A percentile compares a stretch with the other conserved stretches of the same genome.
phyloP scores from a whole-genome alignment of 2,113 vertebrate species.

The Psittacara wagleri region DNA sequence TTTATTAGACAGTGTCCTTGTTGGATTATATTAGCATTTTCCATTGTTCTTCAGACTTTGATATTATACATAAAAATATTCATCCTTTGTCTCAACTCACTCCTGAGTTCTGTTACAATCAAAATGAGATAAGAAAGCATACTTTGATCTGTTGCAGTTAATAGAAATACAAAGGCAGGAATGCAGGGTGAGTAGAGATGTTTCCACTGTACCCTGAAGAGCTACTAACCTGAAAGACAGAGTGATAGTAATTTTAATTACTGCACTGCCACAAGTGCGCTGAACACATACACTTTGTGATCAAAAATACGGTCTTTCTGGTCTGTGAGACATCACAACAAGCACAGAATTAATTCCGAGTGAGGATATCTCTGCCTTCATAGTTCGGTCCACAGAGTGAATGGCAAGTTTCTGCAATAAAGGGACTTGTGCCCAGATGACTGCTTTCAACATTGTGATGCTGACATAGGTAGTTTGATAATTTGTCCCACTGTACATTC shows the following conservation, averaged over 20 bases:
- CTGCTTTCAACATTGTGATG: not conserved
- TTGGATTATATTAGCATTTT: constrained; percentile 20
- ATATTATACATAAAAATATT: not conserved
- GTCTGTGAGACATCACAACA: not conserved
- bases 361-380: not conserved
- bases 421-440: not conserved
- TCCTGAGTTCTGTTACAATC: not conserved
- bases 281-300: not conserved
- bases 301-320: not conserved
- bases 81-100: not conserved
- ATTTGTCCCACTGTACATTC: not conserved
- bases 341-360: not conserved
- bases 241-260: not conserved
- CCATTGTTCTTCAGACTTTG: constrained; percentile 7
- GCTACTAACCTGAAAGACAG: not conserved
- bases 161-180: not conserved
- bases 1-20: not conserved
- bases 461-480: not conserved
- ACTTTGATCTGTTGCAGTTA: constrained; percentile 5
- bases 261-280: not conserved
- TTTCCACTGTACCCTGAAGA: not conserved
- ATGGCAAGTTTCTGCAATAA: not conserved
- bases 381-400: not conserved
- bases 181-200: not conserved
- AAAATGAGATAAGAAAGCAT: not conserved